Evolutionary conservation across 2,888 invertebrate species (phyloP), one percentile per base, ranked within the genome.

Genomic region (Pilophorus perplexus): DNA sequence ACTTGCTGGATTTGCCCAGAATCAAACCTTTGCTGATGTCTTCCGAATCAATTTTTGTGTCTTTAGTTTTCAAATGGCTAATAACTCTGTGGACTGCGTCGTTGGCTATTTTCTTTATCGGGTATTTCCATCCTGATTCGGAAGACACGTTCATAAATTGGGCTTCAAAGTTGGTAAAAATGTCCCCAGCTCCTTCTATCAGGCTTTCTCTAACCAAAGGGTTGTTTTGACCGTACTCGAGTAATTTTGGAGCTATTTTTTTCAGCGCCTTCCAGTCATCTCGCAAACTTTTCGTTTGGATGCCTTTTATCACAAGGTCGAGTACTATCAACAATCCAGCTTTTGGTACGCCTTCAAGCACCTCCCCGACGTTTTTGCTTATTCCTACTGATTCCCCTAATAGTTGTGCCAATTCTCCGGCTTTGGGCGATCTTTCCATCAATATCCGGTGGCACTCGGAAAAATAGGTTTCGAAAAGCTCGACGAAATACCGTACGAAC

Each of bases 251-350:
- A 2, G 42, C 14, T 3, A 42, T 16, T 42, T 42, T 42, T 42
- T 42, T 42, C 42, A 42, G n/a, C n/a, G n/a, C n/a, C n/a, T n/a
- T n/a, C n/a, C n/a, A 42, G 42, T 42, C 42, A 42, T 42, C 42
- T 42, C 42, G 8, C 6, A 18, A 18, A 14, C 42, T 18, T 42
- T 42, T 42, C 2, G 6, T 42, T 4, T 20, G 16, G 2, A 42
- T 1, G 14, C 42, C 1, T 16, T 42, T 42, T 42, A 18, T 42
- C 14, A 20, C 16, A 42, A 42, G 16, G 14, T 42, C 12, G 20
- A 42, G 20, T 6, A n/a, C 3, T 1, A 42, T 20, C 3, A 42
- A 6, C 1, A 20, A 1, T 6, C 12, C 12, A 42, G 42, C 42
- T 42, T 42, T 42, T 16, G 14, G 14, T 2, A 14, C 16, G n/a